Base-by-base conservation (phyloP, 2,888 invertebrate species). In the Gari tellinella region DNA sequence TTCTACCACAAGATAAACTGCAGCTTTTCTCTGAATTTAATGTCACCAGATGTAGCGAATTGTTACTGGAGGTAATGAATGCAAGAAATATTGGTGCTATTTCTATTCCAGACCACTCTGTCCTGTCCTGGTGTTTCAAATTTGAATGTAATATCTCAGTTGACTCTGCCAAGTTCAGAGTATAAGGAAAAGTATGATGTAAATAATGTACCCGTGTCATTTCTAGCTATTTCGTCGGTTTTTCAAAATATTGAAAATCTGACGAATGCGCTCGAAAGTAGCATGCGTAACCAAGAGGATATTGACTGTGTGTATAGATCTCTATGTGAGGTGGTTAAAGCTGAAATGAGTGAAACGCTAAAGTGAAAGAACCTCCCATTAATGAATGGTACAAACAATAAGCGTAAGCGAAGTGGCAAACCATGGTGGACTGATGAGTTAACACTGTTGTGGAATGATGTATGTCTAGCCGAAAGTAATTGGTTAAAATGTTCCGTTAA, bases 391-490 rank as follows among this genome's bases (percentile, higher is more conserved):
- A 21, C 21, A 19, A 10, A 31, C 31, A 31, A 31, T 10, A 31
- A 31, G 10, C 10, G 31, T 31, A 31, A 10, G 31, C 31, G 12
- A 19, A 19, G 12, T 48, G 48, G 48, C 5, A 48, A 48, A 19
- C 21, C 48, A 17, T 48, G 48, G 48, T 48, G 48, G 48, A 48
- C 19, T 19, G 48, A 48, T 48, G 21, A 19, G 21, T 23, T 48
- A 5, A 21, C 48, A 2, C 4, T 48, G 3, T 12, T 21, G 12
- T 48, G 48, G 48, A 48, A 21, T 14, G 12, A 48, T 5, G 48
- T 48, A 14, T 48, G 48, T 12, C 10, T 21, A 48, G 19, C 14
- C 12, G 48, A 48, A 48, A 48, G 21, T 17, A 48, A 48, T 19
- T 48, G 14, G 14, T 48, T 48, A 19, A 48, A 48, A 48, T 48